These are phyloP conservation scores for Orcinus orca DNA, from an alignment of 2,113 vertebrate genomes.

Conservation along the genomic window DNA sequence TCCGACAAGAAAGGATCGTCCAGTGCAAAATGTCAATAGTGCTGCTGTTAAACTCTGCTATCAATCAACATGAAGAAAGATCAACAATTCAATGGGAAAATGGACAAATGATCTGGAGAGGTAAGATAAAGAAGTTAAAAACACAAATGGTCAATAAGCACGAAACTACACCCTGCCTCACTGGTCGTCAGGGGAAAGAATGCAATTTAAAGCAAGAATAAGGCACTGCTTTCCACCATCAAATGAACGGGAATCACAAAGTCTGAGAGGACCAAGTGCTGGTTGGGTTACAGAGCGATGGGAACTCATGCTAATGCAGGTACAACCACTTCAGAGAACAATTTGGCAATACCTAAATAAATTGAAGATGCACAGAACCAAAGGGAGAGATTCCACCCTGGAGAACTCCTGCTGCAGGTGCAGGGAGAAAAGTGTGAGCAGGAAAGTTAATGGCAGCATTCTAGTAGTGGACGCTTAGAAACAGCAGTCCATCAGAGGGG, in stretches of 20 bases:
- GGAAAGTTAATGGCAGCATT: background rate
- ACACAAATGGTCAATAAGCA: background rate
- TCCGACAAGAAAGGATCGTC: background rate
- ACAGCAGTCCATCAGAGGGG: background rate
- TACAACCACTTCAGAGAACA: background rate
- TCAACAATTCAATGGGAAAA: slow-evolving; percentile 53
- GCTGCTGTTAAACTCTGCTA: background rate
- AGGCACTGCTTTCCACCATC: background rate
- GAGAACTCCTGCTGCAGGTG: background rate
- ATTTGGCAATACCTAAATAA: background rate
- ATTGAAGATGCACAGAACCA: background rate
- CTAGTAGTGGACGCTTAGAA: background rate
- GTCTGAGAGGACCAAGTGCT: background rate
- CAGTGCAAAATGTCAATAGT: background rate
- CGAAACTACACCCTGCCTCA: background rate
- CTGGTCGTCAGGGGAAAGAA: background rate
- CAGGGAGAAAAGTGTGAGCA: background rate
- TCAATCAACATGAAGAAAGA: slow-evolving; percentile 50
- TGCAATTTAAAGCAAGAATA: background rate
- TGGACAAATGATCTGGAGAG: slow-evolving; percentile 7
- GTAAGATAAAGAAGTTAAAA: slow-evolving; percentile 22
- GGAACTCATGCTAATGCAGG: background rate
- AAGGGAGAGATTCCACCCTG: background rate
- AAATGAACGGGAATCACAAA: background rate
- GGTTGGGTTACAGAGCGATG: background rate